Base-by-base conservation (phyloP, 1,140 invertebrate genomes). In the Arion vulgaris region DNA sequence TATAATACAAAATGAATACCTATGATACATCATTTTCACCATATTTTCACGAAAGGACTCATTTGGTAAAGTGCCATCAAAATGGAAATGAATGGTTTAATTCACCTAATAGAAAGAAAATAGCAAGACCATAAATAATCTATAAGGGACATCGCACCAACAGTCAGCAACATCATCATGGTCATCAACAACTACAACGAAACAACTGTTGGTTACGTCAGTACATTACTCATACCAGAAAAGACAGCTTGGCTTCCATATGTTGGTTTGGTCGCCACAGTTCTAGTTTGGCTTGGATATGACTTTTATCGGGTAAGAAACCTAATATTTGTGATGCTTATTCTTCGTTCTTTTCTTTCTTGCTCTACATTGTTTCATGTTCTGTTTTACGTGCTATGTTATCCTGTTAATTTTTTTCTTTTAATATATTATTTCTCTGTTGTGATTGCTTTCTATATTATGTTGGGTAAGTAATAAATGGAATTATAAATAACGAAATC, bases 201-300 rank as follows among this genome's bases (percentile, higher is more conserved):
- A 28, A 11, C 5, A 41, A 73, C 71, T 7, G 17, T 39, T 1
- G 23, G 19, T 26, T 73, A 73, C 26, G 28, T n/a, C 28, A 62
- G 32, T 5, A 78, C 76, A 4, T 32, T 78, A 15, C 76, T 78
- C 28, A 78, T 78, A 19, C 76, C 76, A n/a, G 76, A 62, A 36
- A 66, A 36, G 26, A n/a, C n/a, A 19, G 76, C 32, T n/a, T 78
- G 76, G 76, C 53, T 78, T 49, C 76, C 76, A 5, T 78, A 78
- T 39, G 76, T n/a, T 23, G 36, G 76, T 19, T n/a, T 78, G 49
- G 53, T 78, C 2, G 26, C 66, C 32, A 62, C 57, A n/a, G 76
- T 78, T 17, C 1, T 78, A 0, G 23, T 26, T 17, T 78, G 76
- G 76, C 76, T 78, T 23, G 76, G 76, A 23, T 78, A 78, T 49